Evolutionary conservation across 2,113 vertebrate genomes (phyloP), one percentile per base, ranked within the genome.

Genomic region (Chiloscyllium plagiosum): DNA sequence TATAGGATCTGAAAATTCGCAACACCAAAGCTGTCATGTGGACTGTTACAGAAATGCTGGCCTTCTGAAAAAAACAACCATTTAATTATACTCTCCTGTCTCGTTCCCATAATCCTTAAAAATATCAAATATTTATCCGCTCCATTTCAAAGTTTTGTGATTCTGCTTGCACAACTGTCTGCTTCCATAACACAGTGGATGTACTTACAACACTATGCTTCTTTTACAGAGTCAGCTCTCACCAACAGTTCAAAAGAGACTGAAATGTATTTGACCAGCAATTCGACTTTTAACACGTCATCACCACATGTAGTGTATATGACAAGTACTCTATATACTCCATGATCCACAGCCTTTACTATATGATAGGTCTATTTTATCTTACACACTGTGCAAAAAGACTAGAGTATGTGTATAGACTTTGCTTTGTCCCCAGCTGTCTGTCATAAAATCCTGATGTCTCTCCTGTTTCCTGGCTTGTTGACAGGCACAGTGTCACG

Each of bases 391-490:
- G 5, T 66, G 61, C n/a, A n/a, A n/a, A n/a, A n/a, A n/a, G n/a
- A n/a, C n/a, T n/a, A n/a, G n/a, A n/a, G n/a, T 20, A 20, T 93
- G 61, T 66, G 33, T n/a, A 56, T n/a, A 61, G 52, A 92, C 87
- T 61, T 92, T 83, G 80, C 42, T 61, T 92, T 92, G 56, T 92
- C 52, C 87, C 29, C 50, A 50, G 26, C 87, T 93, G 56, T 37
- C 89, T 92, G 61, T 93, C 89, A 93, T 93, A 66, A 93, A 93
- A 93, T 93, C 4, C 33, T 66, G 61, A 19, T 92, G 87, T 61
- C 52, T 93, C 89, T 66, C 61, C 89, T 93, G 33, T 68, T 37
- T 93, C 89, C 89, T 10, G 65, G 89, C 56, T 93, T 93, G 89
- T n/a, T 93, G 89, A 93, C 33, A 37, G 61, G 65, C 89, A 66